Base-by-base conservation (phyloP, 2,888 invertebrate genomes). In the Drosophila koepferae region DNA sequence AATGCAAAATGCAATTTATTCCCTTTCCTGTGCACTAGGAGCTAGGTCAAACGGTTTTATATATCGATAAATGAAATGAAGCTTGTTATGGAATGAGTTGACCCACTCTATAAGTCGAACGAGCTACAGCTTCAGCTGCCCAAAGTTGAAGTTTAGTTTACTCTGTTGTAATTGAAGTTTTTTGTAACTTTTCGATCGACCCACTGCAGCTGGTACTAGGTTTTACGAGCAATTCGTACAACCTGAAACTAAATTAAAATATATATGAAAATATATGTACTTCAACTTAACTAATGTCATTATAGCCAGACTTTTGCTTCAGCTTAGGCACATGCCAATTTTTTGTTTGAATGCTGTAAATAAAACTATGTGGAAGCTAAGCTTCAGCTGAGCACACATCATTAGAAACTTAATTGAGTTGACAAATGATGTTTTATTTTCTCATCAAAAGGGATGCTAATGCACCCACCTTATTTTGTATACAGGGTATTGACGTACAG, bases 401-500 rank as follows among this genome's bases (percentile, higher is more conserved):
- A 28, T 28, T 49, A 49, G 31, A 1, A 31, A 49, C 5, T 31
- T n/a, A 10, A 31, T n/a, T 10, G 9, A 31, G n/a, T 2, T 31
- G 2, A 49, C 9, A 9, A 8, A 18, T 49, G 5, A 23, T 31
- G 10, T n/a, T 6, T 49, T 5, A 9, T 18, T 18, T 3, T 7
- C n/a, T 3, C 10, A 18, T 49, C 12, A 18, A 6, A 16, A 12
- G 0, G 5, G 2, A 1, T 9, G 38, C 12, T n/a, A 23, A 49
- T 40, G 44, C 10, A 49, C 31, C 51, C 28, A 28, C 6, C 28
- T 41, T 12, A 7, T 10, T 40, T 16, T 36, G 2, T 23, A 44
- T 40, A 23, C 18, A 61, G 75, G 78, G 63, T 72, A 72, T 72
- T 49, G 0, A 4, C 9, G 23, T 41, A 12, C 34, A 20, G 38